Percentiles rank a stretch among this genome's conserved stretches.
phyloP scores from a whole-genome alignment of 2,888 invertebrate genomes.

The Artemia sinica region DNA sequence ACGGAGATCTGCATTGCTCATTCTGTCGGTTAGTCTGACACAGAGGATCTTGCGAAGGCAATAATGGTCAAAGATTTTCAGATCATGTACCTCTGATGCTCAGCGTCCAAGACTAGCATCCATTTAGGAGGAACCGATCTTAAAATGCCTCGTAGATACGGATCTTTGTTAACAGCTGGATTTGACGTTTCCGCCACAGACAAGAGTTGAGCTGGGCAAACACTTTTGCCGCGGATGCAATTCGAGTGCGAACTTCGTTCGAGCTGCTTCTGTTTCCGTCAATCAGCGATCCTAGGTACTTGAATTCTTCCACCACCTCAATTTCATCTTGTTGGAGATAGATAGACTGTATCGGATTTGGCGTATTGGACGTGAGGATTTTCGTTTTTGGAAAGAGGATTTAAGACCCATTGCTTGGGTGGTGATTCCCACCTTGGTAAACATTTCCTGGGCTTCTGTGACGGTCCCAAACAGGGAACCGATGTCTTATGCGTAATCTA shows the following conservation, averaged over 20 bases:
- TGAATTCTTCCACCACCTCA: not conserved
- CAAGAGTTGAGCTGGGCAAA: too few species aligned
- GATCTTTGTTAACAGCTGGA: too few species aligned
- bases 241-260: too few species aligned
- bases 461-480: not conserved
- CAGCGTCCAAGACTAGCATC: too few species aligned
- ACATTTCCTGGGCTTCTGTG: not conserved
- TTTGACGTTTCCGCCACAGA: too few species aligned
- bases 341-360: not conserved
- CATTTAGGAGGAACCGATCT: too few species aligned
- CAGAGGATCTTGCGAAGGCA: not conserved
- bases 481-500: not conserved
- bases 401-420: not conserved
- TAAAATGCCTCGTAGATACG: too few species aligned
- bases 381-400: not conserved
- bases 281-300: not conserved
- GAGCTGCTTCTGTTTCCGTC: not conserved
- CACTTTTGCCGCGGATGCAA: too few species aligned
- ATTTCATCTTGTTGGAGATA: not conserved
- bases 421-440: not conserved
- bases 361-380: too few species aligned
- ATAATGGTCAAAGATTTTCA: too few species aligned
- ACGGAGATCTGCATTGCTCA: not conserved
- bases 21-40: constrained; percentile 4
- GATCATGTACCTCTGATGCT: too few species aligned